Conservation (phyloP, 2,797 vertebrate genomes). For the Sebastes vulpes region DNA sequence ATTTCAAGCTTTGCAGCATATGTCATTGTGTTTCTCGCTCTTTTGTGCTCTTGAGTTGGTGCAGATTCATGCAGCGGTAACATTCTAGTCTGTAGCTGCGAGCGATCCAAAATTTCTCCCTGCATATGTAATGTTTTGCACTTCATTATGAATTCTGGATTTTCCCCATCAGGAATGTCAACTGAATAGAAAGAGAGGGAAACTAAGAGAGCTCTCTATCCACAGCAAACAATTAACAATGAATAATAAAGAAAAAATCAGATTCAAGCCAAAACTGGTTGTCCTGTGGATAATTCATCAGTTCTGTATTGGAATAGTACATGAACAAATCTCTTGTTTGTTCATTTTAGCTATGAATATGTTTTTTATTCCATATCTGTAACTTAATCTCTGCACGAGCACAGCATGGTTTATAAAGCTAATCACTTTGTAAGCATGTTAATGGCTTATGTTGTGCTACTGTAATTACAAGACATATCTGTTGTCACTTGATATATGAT, state of each 20-base stretch:
- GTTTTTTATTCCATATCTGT: slow-evolving; percentile 26
- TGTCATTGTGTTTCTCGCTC: slow-evolving; percentile 76
- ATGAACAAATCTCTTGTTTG: slow-evolving; percentile 35
- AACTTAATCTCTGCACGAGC: slow-evolving; percentile 24
- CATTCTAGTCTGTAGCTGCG: slow-evolving; percentile 63
- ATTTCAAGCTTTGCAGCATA: slow-evolving; percentile 79
- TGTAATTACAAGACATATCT: not conserved
- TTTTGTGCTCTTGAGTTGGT: slow-evolving; percentile 45
- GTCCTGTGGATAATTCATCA: slow-evolving; percentile 55
- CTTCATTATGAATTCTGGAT: slow-evolving; percentile 85
- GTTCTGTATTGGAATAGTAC: slow-evolving; percentile 35
- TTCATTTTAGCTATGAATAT: slow-evolving; percentile 17
- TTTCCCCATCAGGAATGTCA: slow-evolving; percentile 84
- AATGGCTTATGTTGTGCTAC: slow-evolving; percentile 6
- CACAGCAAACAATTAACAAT: slow-evolving; percentile 82
- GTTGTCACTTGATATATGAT: not conserved
- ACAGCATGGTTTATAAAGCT: slow-evolving; percentile 1
- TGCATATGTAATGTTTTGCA: slow-evolving; percentile 83
- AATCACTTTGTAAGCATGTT: slow-evolving; percentile 14
- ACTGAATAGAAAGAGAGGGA: slow-evolving; percentile 72
- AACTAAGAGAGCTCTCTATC: slow-evolving; percentile 79
- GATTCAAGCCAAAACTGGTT: slow-evolving; percentile 35
- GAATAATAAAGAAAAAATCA: slow-evolving; percentile 69
- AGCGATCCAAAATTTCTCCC: slow-evolving; percentile 75
- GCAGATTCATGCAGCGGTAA: slow-evolving; percentile 59